phyloP scores from a whole-genome alignment of 2,113 vertebrate genomes.

The Synodontis membranacea region DNA sequence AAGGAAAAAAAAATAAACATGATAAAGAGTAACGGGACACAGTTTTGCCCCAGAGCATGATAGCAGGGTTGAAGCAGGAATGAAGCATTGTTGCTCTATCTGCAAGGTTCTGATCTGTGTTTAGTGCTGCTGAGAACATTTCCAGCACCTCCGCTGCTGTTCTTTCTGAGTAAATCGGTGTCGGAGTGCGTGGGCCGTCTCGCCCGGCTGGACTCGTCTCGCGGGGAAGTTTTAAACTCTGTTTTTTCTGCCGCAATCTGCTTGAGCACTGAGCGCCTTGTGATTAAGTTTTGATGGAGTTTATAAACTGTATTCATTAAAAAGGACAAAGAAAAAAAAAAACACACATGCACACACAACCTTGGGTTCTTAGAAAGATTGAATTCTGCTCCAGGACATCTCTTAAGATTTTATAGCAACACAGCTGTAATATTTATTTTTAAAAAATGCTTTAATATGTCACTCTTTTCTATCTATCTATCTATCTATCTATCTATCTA shows the following conservation, averaged over 20 bases:
- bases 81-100: background rate
- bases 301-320: constrained; percentile 1
- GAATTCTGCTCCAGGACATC: background rate
- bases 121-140: background rate
- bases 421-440: background rate
- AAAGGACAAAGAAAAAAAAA: background rate
- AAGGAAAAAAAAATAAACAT: no score
- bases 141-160: background rate
- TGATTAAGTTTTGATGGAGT: constrained; percentile 14
- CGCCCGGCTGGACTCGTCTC: constrained; percentile 3
- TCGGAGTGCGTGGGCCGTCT: background rate
- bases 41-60: no score
- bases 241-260: background rate
- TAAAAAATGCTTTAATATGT: background rate
- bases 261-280: background rate
- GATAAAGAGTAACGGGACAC: background rate
- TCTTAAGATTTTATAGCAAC: background rate
- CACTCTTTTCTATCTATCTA: background rate
- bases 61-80: background rate
- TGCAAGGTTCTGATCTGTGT: background rate
- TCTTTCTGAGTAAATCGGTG: constrained; percentile 1
- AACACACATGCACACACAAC: background rate
- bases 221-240: background rate
- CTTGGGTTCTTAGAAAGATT: background rate
- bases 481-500: no score